phyloP scores from a whole-genome alignment of 2,113 vertebrate species.

The Epinephelus fuscoguttatus region DNA sequence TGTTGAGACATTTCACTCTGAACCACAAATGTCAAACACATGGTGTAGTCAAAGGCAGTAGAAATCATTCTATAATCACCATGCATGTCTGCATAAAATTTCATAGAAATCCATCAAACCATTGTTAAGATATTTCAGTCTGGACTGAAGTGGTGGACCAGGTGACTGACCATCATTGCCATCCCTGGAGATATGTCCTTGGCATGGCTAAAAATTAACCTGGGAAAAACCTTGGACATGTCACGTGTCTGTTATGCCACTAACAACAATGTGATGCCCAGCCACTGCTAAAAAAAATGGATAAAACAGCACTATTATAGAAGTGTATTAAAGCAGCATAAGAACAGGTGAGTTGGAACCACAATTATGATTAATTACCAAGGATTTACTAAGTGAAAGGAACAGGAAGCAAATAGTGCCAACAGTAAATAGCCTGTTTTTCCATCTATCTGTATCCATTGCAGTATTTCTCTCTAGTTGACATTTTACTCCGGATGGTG shows the following conservation, averaged over 20 bases:
- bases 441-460: background rate
- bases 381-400: slow-evolving; percentile 14
- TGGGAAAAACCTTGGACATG: background rate
- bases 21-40: background rate
- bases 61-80: background rate
- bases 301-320: slow-evolving; percentile 11
- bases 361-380: slow-evolving; percentile 26
- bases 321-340: slow-evolving; percentile 12
- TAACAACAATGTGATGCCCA: background rate
- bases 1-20: background rate
- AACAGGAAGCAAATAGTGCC: background rate
- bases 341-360: background rate
- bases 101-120: background rate
- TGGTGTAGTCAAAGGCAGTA: background rate
- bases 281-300: slow-evolving; percentile 5
- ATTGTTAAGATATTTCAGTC: background rate
- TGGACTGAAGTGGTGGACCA: background rate
- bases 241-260: background rate
- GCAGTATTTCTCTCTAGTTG: background rate
- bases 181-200: background rate
- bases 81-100: background rate
- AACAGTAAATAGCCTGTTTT: background rate
- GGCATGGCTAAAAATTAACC: background rate
- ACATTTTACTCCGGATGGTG: slow-evolving; percentile 22
- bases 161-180: background rate